A percentile compares a stretch with the other conserved stretches of the same genome.
Evolutionary conservation across 2,797 vertebrate genomes (phyloP).

Genomic region (Enteromius viviparus): DNA sequence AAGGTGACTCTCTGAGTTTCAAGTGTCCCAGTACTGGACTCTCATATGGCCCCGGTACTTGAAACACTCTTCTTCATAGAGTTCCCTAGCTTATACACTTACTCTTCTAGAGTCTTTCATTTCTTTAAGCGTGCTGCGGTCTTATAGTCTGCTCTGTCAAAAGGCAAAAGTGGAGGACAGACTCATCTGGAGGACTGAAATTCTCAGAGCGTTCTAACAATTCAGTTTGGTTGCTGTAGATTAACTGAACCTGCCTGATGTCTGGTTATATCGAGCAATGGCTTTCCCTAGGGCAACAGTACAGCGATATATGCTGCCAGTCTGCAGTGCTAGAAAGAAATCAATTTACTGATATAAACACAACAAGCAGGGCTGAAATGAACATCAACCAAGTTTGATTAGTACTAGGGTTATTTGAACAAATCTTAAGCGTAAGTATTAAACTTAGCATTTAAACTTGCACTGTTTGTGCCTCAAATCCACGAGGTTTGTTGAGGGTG

Average conservation of each 20-base stretch:
- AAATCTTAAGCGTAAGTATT: neutral
- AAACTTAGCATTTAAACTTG: neutral
- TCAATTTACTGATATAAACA: constrained; percentile 39
- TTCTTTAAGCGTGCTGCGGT: neutral
- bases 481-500: neutral
- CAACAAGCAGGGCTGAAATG: neutral
- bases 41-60: neutral
- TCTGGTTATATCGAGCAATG: constrained; percentile 14
- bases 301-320: constrained; percentile 1
- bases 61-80: constrained; percentile 47
- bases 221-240: constrained; percentile 39
- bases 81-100: constrained; percentile 14
- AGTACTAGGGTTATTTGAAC: neutral
- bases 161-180: neutral
- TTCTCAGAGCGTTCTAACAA: constrained; percentile 17
- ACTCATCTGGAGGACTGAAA: constrained; percentile 14
- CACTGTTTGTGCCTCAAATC: neutral
- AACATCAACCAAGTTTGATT: constrained; percentile 8
- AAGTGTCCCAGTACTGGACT: constrained; percentile 44
- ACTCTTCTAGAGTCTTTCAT: constrained; percentile 1
- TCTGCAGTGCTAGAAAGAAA: constrained; percentile 25
- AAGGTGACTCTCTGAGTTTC: constrained; percentile 53
- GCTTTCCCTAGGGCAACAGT: constrained; percentile 15
- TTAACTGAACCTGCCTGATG: constrained; percentile 40
- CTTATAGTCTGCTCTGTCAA: constrained; percentile 29